These are phyloP conservation scores for Amia ocellicauda DNA, from an alignment of 2,113 vertebrate species.

Conservation along the genomic window DNA sequence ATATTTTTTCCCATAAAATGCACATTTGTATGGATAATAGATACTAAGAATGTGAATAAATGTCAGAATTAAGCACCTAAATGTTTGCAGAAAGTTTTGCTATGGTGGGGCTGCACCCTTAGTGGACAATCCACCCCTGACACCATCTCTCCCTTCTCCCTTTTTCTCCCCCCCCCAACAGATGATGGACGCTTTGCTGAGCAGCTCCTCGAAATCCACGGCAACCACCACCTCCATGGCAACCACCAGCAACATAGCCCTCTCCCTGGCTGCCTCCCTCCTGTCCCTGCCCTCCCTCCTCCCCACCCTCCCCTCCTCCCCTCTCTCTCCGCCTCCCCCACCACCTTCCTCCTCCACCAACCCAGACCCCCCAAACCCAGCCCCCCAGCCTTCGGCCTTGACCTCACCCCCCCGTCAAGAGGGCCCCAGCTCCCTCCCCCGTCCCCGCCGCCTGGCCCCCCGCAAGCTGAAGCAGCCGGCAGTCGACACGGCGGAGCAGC, in stretches of 20 bases:
- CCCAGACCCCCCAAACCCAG: not conserved
- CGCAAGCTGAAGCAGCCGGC: conserved; percentile 38
- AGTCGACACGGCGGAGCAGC: conserved; percentile 32
- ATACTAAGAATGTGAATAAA: too few relatives aligned
- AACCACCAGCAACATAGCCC: conserved; percentile 26
- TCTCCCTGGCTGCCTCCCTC: conserved; percentile 45
- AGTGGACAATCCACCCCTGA: not conserved
- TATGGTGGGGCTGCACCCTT: too few relatives aligned
- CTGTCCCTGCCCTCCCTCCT: conserved; percentile 44
- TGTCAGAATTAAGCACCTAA: too few relatives aligned
- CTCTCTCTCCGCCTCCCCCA: conserved; percentile 38
- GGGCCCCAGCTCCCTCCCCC: not conserved
- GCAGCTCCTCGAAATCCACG: conserved; percentile 55
- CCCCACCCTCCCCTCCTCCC: conserved; percentile 26
- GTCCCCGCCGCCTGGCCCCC: conserved; percentile 16
- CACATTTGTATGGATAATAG: too few relatives aligned
- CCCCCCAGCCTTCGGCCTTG: too few relatives aligned
- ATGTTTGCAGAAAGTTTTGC: too few relatives aligned
- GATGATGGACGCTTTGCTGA: conserved; percentile 68
- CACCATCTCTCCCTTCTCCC: conserved; percentile 12
- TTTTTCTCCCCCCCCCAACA: conserved; percentile 22
- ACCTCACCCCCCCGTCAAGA: not conserved
- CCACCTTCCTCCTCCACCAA: conserved; percentile 10
- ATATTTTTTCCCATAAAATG: too few relatives aligned
- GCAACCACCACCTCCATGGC: too few relatives aligned